Evolutionary conservation across 2,888 invertebrate genomes (phyloP), one percentile per base, ranked within the genome.

Genomic region (Auanema sp.): DNA sequence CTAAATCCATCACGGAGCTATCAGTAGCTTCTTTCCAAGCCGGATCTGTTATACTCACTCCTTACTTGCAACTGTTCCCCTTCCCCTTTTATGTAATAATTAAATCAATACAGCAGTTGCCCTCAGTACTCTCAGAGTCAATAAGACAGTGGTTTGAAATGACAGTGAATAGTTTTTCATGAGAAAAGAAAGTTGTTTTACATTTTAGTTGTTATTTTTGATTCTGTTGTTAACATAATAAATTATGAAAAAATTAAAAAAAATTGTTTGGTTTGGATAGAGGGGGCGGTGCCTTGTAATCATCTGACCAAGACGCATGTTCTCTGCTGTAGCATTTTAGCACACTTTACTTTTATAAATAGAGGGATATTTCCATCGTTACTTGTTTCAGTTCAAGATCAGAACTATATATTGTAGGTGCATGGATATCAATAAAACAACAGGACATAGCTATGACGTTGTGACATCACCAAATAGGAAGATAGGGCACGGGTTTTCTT

Each of bases 71-170:
- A 80, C 89, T 89, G 54, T 99, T 99, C 85, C 98, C 98, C 0
- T 98, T 99, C 85, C 95, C 96, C 0, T 97, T 93, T 87, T 99
- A 98, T 85, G 89, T 98, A 55, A 91, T 98, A 79, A 88, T 99
- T 33, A 74, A 74, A 87, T 64, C 72, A 6, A 65, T 77, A 40
- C 62, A 65, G 68, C 90, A 91, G 25, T 86, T 99, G 64, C 97
- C 98, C 0, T 88, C 89, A 42, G 92, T 95, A 1, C 87, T 99
- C 33, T 92, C 96, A 77, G 96, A 98, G 84, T 96, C 97, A 0
- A 87, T 99, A 67, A 87, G 96, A 64, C 97, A 99, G 84, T 99
- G 98, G 98, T 98, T 99, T 85, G 97, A 99, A 87, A 87, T 97
- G 65, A 77, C 77, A 21, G 59, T 65, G 12, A 21, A 16, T 47